Base-by-base conservation (phyloP, 2,113 vertebrate genomes). In the Rhizomys pruinosus region DNA sequence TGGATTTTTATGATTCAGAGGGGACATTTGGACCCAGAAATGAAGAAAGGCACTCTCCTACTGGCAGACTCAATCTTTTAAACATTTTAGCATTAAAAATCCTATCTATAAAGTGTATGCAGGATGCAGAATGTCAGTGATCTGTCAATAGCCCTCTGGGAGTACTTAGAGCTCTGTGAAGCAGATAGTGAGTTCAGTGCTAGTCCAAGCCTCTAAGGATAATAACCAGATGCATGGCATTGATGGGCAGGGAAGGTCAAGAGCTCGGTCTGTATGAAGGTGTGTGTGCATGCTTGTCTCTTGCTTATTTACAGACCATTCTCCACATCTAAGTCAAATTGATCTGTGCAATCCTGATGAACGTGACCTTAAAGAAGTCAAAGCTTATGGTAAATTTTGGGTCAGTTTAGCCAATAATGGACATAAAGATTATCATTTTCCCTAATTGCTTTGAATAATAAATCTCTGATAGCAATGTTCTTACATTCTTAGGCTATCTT, bases 1-100 rank as follows among this genome's bases (percentile, higher is more conserved):
- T 52, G 47, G 47, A 52, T 52, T 7, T n/a, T 52, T 52, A 27
- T 42, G 10, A 8, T 68, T 63, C n/a, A 8, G 29, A 79, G 12
- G 12, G n/a, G 42, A 20, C 7, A 22, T 72, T 59, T 34, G 23
- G 59, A 94, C 86, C n/a, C 25, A 89, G 71, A 89, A 91, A 94
- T 69, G 52, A 90, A 95, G 63, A 77, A 66, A 80, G 82, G 63
- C 34, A 68, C 7, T 63, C 29, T 91, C 80, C 64, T 82, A 96
- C 34, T 39, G 72, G 59, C 2, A 90, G 11, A 34, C 25, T 71
- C 16, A 23, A 59, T 66, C 63, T 95, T 87, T 81, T 87, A 90
- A 87, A 85, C 2, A 89, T 1, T 37, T 34, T 4, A 90, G 13
- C 20, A 93, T 57, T 85, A 91, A 82, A 76, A 68, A 79, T 19